Conservation (phyloP, 2,797 vertebrate genomes). For the Euthynnus affinis region DNA sequence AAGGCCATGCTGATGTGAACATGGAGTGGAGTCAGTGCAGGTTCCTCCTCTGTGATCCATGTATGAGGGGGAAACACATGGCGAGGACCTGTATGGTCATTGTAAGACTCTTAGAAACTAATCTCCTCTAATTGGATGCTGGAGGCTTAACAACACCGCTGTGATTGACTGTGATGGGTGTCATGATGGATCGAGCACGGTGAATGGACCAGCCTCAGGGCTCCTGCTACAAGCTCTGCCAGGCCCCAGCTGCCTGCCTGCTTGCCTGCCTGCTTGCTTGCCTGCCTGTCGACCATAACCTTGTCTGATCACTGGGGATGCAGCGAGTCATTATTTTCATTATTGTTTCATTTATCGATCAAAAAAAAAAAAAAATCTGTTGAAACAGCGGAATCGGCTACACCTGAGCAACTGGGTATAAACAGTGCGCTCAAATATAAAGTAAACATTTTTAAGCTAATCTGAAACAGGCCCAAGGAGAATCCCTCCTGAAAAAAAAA, state of each 20-base stretch:
- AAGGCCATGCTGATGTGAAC: slow-evolving; percentile 19
- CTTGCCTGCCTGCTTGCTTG: background rate
- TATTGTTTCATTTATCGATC: background rate
- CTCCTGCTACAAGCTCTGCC: background rate
- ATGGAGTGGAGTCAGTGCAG: background rate
- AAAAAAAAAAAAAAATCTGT: background rate
- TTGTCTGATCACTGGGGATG: background rate
- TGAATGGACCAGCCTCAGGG: slow-evolving; percentile 48
- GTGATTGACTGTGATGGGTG: slow-evolving; percentile 69
- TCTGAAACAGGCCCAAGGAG: background rate
- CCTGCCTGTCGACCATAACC: background rate
- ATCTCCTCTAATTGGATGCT: slow-evolving; percentile 83
- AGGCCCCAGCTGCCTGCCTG: background rate
- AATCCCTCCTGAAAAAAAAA: background rate
- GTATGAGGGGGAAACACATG: slow-evolving; percentile 46
- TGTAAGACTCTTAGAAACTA: slow-evolving; percentile 84
- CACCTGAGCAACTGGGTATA: background rate
- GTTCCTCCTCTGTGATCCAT: background rate
- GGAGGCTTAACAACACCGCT: slow-evolving; percentile 60
- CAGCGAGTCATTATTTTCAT: background rate
- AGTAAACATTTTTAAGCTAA: background rate
- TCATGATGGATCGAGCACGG: slow-evolving; percentile 48
- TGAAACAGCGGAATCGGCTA: background rate
- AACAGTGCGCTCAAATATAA: background rate
- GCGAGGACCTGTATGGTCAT: slow-evolving; percentile 55